Conservation (phyloP, 2,888 invertebrate species). For the Epinotia demarniana region DNA sequence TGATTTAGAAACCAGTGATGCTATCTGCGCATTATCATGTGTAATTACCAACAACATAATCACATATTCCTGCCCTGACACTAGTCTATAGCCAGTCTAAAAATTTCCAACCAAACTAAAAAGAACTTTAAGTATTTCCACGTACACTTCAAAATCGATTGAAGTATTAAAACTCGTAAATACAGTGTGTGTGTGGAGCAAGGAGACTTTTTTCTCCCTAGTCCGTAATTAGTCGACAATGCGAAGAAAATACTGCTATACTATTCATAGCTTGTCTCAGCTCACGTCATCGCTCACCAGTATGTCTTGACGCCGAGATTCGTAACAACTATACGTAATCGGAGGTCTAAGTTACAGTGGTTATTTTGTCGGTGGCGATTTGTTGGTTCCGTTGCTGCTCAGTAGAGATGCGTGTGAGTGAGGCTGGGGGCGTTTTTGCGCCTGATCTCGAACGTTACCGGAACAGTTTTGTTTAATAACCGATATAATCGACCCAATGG, state of each 20-base stretch:
- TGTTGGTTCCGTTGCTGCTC: neutral
- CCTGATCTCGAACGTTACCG: slow-evolving; percentile 33
- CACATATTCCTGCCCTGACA: slow-evolving; percentile 20
- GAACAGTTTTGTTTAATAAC: slow-evolving; percentile 45
- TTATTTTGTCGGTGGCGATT: neutral
- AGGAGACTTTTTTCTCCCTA: slow-evolving; percentile 24
- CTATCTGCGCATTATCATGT: slow-evolving; percentile 41
- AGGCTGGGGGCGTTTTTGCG: slow-evolving; percentile 40
- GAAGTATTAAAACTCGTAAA: slow-evolving; percentile 15
- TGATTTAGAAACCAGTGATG: slow-evolving; percentile 40
- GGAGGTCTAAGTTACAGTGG: neutral
- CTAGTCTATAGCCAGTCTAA: slow-evolving; percentile 23
- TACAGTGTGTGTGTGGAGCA: slow-evolving; percentile 29
- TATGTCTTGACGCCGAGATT: neutral
- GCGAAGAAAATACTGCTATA: slow-evolving; percentile 36
- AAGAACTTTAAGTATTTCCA: neutral
- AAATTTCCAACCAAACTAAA: neutral
- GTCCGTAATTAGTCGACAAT: slow-evolving; percentile 42
- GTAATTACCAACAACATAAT: slow-evolving; percentile 40
- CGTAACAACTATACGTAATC: neutral
- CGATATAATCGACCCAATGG: slow-evolving; percentile 41
- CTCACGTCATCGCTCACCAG: neutral
- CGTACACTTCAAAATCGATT: slow-evolving; percentile 5
- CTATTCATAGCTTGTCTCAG: neutral
- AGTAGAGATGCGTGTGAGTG: neutral